Conservation (phyloP, 2,888 invertebrate species). For the Pyrocoelia pectoralis region DNA sequence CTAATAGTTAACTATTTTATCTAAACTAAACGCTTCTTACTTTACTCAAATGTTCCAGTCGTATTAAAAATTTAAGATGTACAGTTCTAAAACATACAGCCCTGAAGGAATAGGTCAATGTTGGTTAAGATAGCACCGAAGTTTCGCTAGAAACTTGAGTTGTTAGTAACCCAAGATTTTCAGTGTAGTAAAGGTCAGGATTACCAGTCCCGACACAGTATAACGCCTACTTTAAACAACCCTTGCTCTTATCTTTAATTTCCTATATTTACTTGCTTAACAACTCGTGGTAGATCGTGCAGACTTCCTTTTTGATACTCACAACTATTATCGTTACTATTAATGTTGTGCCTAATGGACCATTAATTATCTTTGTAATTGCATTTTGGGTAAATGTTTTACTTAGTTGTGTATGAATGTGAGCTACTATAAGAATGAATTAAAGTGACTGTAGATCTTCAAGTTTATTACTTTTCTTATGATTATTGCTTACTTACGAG, state of each 20-base stretch:
- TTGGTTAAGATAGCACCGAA: slow-evolving; percentile 15
- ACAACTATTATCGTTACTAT: neutral
- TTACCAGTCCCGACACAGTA: slow-evolving; percentile 19
- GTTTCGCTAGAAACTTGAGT: slow-evolving; percentile 12
- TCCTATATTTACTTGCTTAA: slow-evolving; percentile 20
- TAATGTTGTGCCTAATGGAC: neutral
- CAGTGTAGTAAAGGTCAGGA: slow-evolving; percentile 30
- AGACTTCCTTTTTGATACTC: slow-evolving; percentile 7
- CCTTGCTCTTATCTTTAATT: slow-evolving; percentile 13
- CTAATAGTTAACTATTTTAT: neutral
- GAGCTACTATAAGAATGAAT: no score
- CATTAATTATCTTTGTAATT: neutral
- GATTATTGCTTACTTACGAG: no score
- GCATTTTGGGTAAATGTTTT: no score
- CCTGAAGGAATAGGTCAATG: neutral
- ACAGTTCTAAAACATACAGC: no score
- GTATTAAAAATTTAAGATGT: no score
- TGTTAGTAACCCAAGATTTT: slow-evolving; percentile 26
- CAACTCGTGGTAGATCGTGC: slow-evolving; percentile 17
- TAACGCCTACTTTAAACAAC: slow-evolving; percentile 23
- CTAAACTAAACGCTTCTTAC: no score
- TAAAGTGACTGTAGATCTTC: no score
- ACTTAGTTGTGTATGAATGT: no score
- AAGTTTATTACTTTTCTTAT: no score
- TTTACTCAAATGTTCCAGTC: no score